phyloP scores from a whole-genome alignment of 30 jellyfish, hydroid and myxozoan species.

The Hydractinia echinata region DNA sequence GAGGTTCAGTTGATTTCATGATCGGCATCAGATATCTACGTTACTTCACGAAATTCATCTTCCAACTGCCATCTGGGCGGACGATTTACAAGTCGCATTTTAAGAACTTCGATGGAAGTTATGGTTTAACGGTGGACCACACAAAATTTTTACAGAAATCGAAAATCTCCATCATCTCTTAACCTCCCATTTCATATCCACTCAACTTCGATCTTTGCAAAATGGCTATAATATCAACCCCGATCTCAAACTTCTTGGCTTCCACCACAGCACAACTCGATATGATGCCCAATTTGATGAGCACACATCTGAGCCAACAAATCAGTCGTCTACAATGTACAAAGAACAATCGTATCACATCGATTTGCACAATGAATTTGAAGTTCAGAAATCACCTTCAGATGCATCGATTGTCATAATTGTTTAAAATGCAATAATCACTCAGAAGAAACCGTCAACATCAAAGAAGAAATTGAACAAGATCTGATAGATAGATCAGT shows the following conservation, averaged over 20 bases:
- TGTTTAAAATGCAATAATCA: neutral
- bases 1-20: conserved; percentile 23
- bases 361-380: neutral
- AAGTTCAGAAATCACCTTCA: neutral
- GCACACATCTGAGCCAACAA: too few relatives aligned
- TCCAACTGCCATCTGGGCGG: neutral
- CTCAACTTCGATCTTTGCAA: too few relatives aligned
- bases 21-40: neutral
- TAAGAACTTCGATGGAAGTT: neutral
- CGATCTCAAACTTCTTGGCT: too few relatives aligned
- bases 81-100: neutral
- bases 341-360: too few relatives aligned
- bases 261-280: too few relatives aligned
- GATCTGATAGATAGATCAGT: neutral
- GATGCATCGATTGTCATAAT: neutral
- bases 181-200: too few relatives aligned
- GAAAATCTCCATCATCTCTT: too few relatives aligned
- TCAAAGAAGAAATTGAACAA: neutral
- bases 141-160: too few relatives aligned
- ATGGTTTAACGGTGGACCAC: too few relatives aligned
- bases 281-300: too few relatives aligned
- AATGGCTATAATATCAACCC: neutral
- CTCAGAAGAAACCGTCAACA: neutral
- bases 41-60: neutral
- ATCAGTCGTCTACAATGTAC: too few relatives aligned